These are phyloP conservation scores for Pterostichus madidus DNA, from an alignment of 2,888 invertebrate genomes.

Conservation along the genomic window DNA sequence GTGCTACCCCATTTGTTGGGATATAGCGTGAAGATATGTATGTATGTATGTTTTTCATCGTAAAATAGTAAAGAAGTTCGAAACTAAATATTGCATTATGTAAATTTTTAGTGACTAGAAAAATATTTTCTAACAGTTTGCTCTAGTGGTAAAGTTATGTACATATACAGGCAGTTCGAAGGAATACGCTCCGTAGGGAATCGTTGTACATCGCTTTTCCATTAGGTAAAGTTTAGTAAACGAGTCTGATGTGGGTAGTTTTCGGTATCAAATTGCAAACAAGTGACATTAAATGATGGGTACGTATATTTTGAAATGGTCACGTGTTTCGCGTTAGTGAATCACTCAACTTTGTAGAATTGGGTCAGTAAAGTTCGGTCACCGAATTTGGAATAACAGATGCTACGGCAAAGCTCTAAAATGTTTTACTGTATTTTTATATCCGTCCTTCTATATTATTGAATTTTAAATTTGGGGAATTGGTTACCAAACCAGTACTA, in stretches of 20 bases:
- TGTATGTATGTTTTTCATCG: no score
- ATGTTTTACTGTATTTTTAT: slow-evolving; percentile 47
- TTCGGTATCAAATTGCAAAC: slow-evolving; percentile 53
- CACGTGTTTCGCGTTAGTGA: background rate
- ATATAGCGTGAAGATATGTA: no score
- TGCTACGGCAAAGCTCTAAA: slow-evolving; percentile 17
- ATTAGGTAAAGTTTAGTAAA: slow-evolving; percentile 64
- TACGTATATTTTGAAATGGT: slow-evolving; percentile 9
- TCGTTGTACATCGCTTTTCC: slow-evolving; percentile 64
- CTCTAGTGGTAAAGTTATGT: slow-evolving; percentile 62
- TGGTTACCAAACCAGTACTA: background rate
- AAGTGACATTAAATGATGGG: slow-evolving; percentile 40
- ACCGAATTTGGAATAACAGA: slow-evolving; percentile 17
- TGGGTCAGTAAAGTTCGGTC: slow-evolving; percentile 29
- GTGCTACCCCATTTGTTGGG: no score
- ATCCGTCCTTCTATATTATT: slow-evolving; percentile 19
- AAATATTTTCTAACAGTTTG: slow-evolving; percentile 55
- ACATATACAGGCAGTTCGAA: slow-evolving; percentile 49
- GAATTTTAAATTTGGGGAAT: slow-evolving; percentile 36
- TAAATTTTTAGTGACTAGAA: slow-evolving; percentile 43
- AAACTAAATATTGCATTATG: slow-evolving; percentile 55
- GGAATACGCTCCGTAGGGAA: slow-evolving; percentile 58
- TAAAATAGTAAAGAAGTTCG: slow-evolving; percentile 2
- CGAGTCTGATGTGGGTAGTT: slow-evolving; percentile 57
- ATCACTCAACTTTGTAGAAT: slow-evolving; percentile 41